Base-by-base conservation (phyloP, 2,888 invertebrate species). In the Andrena minutula region DNA sequence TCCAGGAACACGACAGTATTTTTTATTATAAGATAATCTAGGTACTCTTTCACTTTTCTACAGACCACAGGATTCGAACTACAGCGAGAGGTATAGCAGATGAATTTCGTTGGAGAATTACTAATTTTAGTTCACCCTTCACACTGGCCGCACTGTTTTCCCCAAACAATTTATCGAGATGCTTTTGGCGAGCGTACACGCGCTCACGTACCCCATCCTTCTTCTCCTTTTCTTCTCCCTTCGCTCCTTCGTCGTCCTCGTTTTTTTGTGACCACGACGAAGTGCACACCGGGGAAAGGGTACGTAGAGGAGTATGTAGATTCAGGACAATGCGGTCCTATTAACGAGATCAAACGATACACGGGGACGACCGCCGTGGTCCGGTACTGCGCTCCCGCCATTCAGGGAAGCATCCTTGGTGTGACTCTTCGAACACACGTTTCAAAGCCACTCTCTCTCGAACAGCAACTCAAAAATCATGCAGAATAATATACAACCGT, bases 261-360 rank as follows among this genome's bases (percentile, higher is more conserved):
- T 74, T 61, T 66, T 71, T 80, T 81, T 47, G 61, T 56, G 69
- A 30, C 61, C 80, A 84, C 82, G 76, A 85, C 88, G 79, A 82
- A 82, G 87, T 79, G 89, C 78, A 83, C 65, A 85, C 84, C 75
- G 79, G 82, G 83, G 81, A 84, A 82, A 82, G 80, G 86, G 86
- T 84, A 86, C 80, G 87, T 86, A 87, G 87, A 87, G 85, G 86
- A 87, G 87, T 88, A 90, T 89, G 90, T 90, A 89, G 89, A 90
- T 90, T 87, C 88, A 87, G 89, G 90, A 91, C 91, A 91, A 91
- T 91, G 91, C 90, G 89, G 91, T 90, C 91, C 91, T 91, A 91
- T 91, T 91, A 91, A 91, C 91, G 90, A 91, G 91, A 91, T 91
- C 91, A 91, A 91, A 91, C 90, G 91, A 91, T 91, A 91, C 90